Base-by-base conservation (phyloP, 2,797 vertebrate genomes). In the Falco rusticolus region DNA sequence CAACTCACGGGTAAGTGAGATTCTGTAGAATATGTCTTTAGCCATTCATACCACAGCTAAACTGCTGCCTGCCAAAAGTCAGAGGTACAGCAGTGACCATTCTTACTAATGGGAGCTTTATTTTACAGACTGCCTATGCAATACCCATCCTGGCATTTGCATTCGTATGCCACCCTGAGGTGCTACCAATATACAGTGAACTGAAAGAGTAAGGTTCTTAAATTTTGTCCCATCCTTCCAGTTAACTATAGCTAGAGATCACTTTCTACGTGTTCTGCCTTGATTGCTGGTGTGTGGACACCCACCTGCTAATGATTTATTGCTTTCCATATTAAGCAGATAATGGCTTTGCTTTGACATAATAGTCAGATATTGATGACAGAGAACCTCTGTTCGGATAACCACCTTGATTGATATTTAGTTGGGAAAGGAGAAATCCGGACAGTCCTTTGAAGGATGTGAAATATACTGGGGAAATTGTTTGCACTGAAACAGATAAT, bases 161-260 rank as follows among this genome's bases (percentile, higher is more conserved):
- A 53, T 99, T 99, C 45, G 99, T 99, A 93, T 99, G 99, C 97
- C 99, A 99, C 77, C 99, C 99, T 4, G 99, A 99, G 94, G 99
- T 99, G 71, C 98, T 99, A 94, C 99, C 99, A 45, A 99, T 99
- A 98, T 99, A 99, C 99, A 99, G 99, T 69, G 99, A 99, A 97
- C 99, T 99, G 39, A 99, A 99, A 99, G 98, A 99, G 99, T 99
- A 98, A 98, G 99, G 90, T 96, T 93, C 95, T 96, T 94, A 95
- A 80, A 94, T 97, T 93, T 96, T 90, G 92, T 97, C 95, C 71
- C 3, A 11, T 91, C 80, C 54, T 93, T 94, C 66, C 84, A 75
- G 45, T 83, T 95, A 93, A 88, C 53, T 39, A 37, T 66, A 85
- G 33, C 39, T 66, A 94, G 33, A 92, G 53, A 78, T 56, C 59